Conservation (phyloP, 2,113 vertebrate species). For the Dicrurus megarhynchus region DNA sequence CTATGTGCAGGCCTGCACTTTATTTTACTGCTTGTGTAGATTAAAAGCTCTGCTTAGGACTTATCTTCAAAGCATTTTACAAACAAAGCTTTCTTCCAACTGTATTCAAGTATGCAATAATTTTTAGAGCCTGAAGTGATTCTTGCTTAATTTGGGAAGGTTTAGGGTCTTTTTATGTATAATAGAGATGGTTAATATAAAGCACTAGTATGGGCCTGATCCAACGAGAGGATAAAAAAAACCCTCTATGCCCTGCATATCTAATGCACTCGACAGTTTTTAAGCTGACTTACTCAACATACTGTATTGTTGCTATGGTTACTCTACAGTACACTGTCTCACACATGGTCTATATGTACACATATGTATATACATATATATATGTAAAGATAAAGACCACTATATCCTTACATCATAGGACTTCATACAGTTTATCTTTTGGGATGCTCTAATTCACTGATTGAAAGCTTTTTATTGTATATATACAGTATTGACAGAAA, state of each 20-base stretch:
- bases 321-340: neutral
- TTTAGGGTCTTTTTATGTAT: neutral
- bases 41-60: neutral
- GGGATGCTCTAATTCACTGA: neutral
- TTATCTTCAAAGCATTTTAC: constrained; percentile 13
- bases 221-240: neutral
- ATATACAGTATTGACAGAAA: neutral
- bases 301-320: constrained; percentile 19
- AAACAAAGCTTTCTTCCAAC: neutral
- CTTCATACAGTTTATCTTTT: neutral
- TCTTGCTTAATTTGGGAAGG: neutral
- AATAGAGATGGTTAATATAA: neutral
- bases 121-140: neutral
- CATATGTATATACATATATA: neutral
- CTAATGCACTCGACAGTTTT: neutral
- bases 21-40: neutral
- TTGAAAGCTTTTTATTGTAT: neutral
- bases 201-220: neutral
- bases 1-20: neutral
- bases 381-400: neutral
- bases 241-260: neutral
- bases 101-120: neutral
- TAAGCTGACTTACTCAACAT: neutral
- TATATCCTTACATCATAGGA: neutral
- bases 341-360: neutral